Evolutionary conservation across 2,797 vertebrate genomes (phyloP), one percentile per base, ranked within the genome.

Genomic region (Loris lydekkerianus): DNA sequence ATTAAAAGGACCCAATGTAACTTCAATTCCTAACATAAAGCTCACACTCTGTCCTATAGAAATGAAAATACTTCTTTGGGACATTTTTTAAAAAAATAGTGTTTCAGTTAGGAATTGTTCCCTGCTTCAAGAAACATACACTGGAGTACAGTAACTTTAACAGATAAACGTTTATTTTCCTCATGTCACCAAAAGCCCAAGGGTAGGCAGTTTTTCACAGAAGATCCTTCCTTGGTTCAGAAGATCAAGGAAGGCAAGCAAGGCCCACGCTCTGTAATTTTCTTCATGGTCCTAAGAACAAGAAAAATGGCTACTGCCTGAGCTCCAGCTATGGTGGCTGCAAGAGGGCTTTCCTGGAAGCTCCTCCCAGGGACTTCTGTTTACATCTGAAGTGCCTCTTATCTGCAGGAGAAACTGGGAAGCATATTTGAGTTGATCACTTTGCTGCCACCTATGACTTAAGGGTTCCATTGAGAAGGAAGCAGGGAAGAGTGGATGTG

Each of bases 51-150:
- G 25, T 89, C 46, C 40, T 37, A 73, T 65, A 83, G 73, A 82
- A 23, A 69, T 29, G 58, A 90, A 69, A 92, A 46, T 56, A 46
- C 23, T 69, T 91, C 25, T 89, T 27, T 85, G 53, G 15, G 87
- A 84, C 65, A 37, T 61, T 20, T 70, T 70, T 92, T 65, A 21
- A 77, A 20, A 20, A 49, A 90, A 63, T 56, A 95, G 14, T 61
- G 5, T n/a, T 58, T 91, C 43, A 31, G 29, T 86, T 90, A 90
- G n/a, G 11, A 86, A 82, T 95, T 69, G 5, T 58, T 58, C 21
- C 65, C 27, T 87, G 15, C 58, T 86, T 93, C 49, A 93, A 65
- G 87, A 94, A 85, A 63, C 31, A 80, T n/a, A 69, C 14, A 23
- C 75, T 89, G 15, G 29, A 88, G 46, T 37, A 78, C 14, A 80